These are phyloP conservation scores for Drosophila buzzatii DNA, from an alignment of 2,888 invertebrate species.

Conservation along the genomic window DNA sequence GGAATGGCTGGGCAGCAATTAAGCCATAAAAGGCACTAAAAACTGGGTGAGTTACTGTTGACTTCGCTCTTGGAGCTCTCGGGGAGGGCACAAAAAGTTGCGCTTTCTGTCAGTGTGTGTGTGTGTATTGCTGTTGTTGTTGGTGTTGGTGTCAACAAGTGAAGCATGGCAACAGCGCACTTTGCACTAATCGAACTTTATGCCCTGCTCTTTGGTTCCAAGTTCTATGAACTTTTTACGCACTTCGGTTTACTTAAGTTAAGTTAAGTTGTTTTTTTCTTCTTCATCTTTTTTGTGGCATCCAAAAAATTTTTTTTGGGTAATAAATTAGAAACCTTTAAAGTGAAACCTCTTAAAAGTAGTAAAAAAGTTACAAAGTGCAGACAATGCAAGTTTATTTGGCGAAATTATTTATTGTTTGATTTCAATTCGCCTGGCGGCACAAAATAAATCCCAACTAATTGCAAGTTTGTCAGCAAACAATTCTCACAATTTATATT, in stretches of 20 bases:
- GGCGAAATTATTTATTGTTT: slow-evolving; percentile 33
- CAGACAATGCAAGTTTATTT: slow-evolving; percentile 23
- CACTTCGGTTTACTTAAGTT: slow-evolving; percentile 23
- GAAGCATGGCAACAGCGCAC: slow-evolving; percentile 55
- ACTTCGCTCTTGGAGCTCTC: not conserved
- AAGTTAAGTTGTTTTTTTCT: slow-evolving; percentile 2
- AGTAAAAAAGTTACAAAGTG: slow-evolving; percentile 28
- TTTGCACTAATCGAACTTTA: slow-evolving; percentile 70
- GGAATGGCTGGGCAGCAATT: slow-evolving; percentile 49
- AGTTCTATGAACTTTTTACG: slow-evolving; percentile 52
- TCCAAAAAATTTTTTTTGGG: slow-evolving; percentile 30
- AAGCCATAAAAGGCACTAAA: slow-evolving; percentile 58
- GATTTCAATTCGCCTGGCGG: slow-evolving; percentile 10
- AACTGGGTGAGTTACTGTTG: slow-evolving; percentile 17
- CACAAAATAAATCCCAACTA: not conserved
- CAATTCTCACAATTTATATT: not conserved
- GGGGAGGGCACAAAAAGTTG: slow-evolving; percentile 32
- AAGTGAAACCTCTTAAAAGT: slow-evolving; percentile 26
- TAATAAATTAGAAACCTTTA: slow-evolving; percentile 56
- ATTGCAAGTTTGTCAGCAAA: slow-evolving; percentile 1
- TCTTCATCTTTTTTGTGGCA: not conserved
- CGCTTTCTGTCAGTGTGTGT: slow-evolving; percentile 24
- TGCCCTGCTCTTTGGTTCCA: slow-evolving; percentile 49
- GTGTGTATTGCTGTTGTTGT: not conserved
- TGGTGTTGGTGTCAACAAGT: slow-evolving; percentile 51